Conservation (phyloP, 2,888 invertebrate species). For the Pteria penguin region DNA sequence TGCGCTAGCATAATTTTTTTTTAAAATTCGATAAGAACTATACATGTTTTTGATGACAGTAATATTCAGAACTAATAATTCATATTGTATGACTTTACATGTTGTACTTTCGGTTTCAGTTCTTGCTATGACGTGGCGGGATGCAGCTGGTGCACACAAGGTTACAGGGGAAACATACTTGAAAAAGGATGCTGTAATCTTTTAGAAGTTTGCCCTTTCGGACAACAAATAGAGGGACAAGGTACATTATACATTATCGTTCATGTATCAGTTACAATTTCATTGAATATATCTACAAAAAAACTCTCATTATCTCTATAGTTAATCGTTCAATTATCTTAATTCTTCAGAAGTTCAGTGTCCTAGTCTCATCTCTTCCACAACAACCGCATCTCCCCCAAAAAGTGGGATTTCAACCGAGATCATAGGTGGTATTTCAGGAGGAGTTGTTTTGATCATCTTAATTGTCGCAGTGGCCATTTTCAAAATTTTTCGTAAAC, state of each 20-base stretch:
- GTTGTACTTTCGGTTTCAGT: not conserved
- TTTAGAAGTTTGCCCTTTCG: conserved; percentile 8
- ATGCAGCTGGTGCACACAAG: conserved; percentile 9
- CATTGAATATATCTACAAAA: no score
- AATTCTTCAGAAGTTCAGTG: not conserved
- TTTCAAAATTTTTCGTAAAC: not conserved
- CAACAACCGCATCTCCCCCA: not conserved
- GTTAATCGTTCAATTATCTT: no score
- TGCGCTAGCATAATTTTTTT: no score
- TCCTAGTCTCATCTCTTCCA: not conserved
- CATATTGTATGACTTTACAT: not conserved
- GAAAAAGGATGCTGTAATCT: conserved; percentile 1
- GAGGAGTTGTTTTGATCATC: not conserved
- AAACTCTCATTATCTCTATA: no score
- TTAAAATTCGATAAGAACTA: not conserved
- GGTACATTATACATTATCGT: no score
- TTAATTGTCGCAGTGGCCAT: not conserved
- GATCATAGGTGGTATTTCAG: not conserved
- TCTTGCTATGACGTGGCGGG: conserved; percentile 10
- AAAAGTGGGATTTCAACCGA: not conserved
- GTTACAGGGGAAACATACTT: not conserved
- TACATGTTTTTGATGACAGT: not conserved
- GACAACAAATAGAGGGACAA: not conserved
- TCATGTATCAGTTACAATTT: no score
- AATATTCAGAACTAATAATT: not conserved